These are phyloP conservation scores for Engystomops pustulosus DNA, from an alignment of 2,113 vertebrate species.

Conservation along the genomic window DNA sequence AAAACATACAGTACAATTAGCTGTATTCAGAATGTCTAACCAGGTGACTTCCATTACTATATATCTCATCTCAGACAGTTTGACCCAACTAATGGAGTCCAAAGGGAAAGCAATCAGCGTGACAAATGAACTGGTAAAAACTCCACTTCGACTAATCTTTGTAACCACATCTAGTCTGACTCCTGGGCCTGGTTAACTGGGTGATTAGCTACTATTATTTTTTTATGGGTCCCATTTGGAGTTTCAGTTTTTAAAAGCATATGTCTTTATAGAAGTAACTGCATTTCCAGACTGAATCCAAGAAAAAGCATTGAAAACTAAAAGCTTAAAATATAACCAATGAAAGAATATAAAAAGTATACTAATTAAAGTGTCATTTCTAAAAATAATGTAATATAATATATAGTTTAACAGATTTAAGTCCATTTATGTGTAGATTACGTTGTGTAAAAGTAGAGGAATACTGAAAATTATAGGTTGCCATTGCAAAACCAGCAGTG, in stretches of 20 bases:
- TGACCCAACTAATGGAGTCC: neutral
- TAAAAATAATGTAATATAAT: too few relatives aligned
- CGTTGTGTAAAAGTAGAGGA: too few relatives aligned
- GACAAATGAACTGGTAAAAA: neutral
- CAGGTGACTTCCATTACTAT: neutral
- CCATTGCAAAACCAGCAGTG: too few relatives aligned
- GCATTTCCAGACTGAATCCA: slow-evolving; percentile 6
- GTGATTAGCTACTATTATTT: neutral
- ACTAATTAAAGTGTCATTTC: too few relatives aligned
- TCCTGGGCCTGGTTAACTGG: neutral
- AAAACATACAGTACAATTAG: too few relatives aligned
- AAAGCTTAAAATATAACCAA: neutral
- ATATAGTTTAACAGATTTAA: neutral
- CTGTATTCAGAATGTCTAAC: neutral
- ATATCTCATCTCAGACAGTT: neutral
- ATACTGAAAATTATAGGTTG: too few relatives aligned
- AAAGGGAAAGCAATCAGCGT: neutral
- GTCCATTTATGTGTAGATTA: too few relatives aligned
- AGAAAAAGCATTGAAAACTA: neutral
- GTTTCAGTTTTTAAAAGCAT: neutral
- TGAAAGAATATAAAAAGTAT: neutral
- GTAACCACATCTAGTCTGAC: neutral
- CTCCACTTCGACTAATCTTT: neutral
- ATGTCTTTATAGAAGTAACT: neutral
- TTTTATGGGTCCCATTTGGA: slow-evolving; percentile 22